A percentile compares a stretch with the other conserved stretches of the same genome.
These are phyloP conservation scores for Nematostella vectensis DNA, from an alignment of 92 coral and sea anemone genomes.

Conservation along the genomic window DNA sequence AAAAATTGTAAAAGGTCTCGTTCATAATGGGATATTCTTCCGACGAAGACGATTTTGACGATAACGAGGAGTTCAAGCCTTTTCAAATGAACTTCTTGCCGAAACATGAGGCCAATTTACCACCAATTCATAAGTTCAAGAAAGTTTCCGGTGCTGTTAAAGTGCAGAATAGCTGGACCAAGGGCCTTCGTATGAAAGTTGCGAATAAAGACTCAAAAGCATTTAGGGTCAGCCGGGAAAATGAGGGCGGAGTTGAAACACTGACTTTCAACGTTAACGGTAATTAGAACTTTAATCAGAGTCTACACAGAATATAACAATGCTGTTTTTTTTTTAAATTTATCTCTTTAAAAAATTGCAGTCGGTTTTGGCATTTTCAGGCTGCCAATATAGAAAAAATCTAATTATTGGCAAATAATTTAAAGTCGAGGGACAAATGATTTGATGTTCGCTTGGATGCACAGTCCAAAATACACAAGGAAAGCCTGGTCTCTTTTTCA, in stretches of 20 bases:
- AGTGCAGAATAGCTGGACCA: conserved; percentile 40
- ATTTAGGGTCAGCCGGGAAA: conserved; percentile 7
- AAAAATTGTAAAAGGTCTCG: no score
- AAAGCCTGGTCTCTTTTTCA: no score
- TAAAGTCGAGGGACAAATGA: no score
- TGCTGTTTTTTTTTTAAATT: no score
- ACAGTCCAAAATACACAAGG: no score
- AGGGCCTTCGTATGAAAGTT: conserved; percentile 13
- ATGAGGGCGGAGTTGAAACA: conserved; percentile 16
- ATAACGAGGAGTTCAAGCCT: background rate
- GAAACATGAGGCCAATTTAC: conserved; percentile 6
- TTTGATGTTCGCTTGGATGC: no score
- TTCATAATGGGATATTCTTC: background rate
- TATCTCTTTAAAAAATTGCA: background rate
- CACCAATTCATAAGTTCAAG: conserved; percentile 23
- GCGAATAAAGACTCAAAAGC: conserved; percentile 11
- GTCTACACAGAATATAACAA: no score
- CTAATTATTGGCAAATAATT: no score
- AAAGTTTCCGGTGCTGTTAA: conserved; percentile 18
- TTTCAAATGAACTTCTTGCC: conserved; percentile 6
- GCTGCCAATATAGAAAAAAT: no score
- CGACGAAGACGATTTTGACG: background rate
- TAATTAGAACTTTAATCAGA: conserved; percentile 8
- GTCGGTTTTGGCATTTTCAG: no score
- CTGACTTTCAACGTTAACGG: conserved; percentile 39